Conservation (phyloP, 2,888 invertebrate species). For the Clanis bilineata region DNA sequence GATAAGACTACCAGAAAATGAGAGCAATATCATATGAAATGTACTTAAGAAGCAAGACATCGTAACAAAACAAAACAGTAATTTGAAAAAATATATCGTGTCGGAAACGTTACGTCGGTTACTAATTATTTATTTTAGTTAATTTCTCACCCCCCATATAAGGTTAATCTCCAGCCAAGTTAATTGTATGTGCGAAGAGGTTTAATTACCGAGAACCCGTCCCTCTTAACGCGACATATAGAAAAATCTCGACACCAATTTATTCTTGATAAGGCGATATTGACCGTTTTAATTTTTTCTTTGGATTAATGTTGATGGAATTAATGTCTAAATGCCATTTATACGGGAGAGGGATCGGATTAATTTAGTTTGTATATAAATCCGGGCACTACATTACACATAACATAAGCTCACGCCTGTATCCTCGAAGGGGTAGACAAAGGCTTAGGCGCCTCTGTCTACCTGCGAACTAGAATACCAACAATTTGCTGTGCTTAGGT, state of each 20-base stretch:
- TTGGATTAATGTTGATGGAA: not conserved
- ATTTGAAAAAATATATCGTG: not conserved
- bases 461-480: no score
- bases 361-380: not conserved
- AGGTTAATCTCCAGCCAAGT: constrained; percentile 24
- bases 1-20: no score
- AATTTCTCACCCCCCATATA: constrained; percentile 23
- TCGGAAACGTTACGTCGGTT: not conserved
- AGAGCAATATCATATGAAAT: no score
- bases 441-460: no score
- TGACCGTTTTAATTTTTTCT: constrained; percentile 3
- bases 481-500: no score
- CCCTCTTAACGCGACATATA: not conserved
- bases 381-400: no score
- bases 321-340: not conserved
- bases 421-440: no score
- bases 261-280: not conserved
- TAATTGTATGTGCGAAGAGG: constrained; percentile 38
- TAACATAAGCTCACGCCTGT: no score
- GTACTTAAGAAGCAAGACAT: no score
- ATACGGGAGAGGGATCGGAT: not conserved
- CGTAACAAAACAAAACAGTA: not conserved
- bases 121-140: constrained; percentile 16
- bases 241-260: constrained; percentile 12
- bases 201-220: constrained; percentile 22